phyloP scores from a whole-genome alignment of 1,140 invertebrate genomes.

The Chelonus insularis region DNA sequence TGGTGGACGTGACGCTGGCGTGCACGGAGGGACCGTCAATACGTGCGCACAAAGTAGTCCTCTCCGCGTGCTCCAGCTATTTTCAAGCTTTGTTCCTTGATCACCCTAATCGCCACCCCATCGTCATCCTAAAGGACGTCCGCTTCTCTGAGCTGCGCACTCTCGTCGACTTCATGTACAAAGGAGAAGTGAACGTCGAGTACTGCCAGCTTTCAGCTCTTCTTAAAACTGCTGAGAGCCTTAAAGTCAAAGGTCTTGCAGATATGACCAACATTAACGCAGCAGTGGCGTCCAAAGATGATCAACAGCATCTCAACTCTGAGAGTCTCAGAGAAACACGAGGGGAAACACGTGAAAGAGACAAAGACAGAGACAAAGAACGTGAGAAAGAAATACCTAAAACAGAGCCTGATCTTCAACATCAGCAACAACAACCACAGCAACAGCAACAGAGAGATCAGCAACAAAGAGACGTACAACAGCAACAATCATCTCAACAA shows the following conservation, averaged over 20 bases:
- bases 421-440: conserved; percentile 30
- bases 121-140: conserved; percentile 92
- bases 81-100: conserved; percentile 89
- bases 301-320: conserved; percentile 39
- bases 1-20: conserved; percentile 93
- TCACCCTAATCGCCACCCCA: conserved; percentile 87
- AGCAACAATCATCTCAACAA: conserved; percentile 35
- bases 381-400: conserved; percentile 28
- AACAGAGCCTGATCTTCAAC: conserved; percentile 46
- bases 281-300: conserved; percentile 49
- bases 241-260: conserved; percentile 87
- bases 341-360: conserved; percentile 31
- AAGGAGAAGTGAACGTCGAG: conserved; percentile 92
- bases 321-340: conserved; percentile 18
- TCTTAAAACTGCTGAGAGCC: conserved; percentile 89
- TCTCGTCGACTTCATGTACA: conserved; percentile 95
- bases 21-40: conserved; percentile 91
- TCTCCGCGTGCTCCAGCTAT: conserved; percentile 93
- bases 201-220: conserved; percentile 88
- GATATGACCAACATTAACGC: conserved; percentile 83
- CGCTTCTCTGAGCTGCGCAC: conserved; percentile 85
- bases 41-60: conserved; percentile 92
- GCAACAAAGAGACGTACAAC: conserved; percentile 39
- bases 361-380: conserved; percentile 35
- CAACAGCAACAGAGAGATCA: conserved; percentile 8